Conservation (phyloP, 2,113 vertebrate genomes). For the Pionites leucogaster region DNA sequence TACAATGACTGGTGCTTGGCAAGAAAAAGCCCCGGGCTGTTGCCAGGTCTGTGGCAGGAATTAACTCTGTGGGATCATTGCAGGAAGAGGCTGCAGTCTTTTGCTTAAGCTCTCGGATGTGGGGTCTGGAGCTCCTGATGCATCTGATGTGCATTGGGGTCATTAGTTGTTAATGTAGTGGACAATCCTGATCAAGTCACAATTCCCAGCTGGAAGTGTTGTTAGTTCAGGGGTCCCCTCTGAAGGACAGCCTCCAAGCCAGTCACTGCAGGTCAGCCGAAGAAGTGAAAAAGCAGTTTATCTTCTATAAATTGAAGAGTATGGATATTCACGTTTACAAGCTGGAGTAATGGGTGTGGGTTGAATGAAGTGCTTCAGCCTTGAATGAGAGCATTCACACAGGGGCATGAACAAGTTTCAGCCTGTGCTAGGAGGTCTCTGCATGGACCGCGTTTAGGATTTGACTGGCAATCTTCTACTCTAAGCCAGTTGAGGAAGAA, state of each 20-base stretch:
- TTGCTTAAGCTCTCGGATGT: background rate
- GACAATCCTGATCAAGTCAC: too few species aligned
- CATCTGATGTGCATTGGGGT: accelerated
- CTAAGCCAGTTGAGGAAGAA: background rate
- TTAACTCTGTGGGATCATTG: background rate
- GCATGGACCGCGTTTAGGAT: accelerated
- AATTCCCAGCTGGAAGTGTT: background rate
- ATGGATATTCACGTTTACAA: background rate
- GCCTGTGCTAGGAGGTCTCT: background rate
- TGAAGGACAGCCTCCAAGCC: background rate
- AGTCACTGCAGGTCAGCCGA: background rate
- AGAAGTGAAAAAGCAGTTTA: background rate
- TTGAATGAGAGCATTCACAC: background rate
- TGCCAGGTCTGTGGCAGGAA: conserved; percentile 7
- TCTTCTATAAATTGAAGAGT: background rate
- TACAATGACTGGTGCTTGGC: conserved; percentile 16
- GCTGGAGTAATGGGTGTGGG: background rate
- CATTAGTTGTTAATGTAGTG: background rate
- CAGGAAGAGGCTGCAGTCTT: background rate
- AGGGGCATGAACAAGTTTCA: background rate
- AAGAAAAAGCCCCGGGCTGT: background rate
- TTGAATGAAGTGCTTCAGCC: background rate
- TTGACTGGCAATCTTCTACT: background rate
- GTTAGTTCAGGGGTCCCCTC: background rate
- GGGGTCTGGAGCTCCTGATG: background rate